Evolutionary conservation across 2,113 vertebrate genomes (phyloP).

Genomic region (Pipra filicauda): DNA sequence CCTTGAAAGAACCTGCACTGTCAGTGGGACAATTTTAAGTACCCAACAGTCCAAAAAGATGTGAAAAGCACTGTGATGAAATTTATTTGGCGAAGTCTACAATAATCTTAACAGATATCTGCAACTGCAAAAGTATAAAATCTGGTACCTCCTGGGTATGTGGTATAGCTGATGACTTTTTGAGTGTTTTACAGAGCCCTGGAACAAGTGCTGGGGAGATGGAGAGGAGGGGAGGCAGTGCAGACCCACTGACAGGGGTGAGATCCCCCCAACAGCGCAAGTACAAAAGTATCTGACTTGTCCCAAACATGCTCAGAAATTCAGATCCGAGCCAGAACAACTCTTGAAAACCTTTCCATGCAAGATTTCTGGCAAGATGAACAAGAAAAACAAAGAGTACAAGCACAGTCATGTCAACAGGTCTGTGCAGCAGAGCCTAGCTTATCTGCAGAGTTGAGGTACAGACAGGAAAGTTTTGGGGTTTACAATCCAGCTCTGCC

Average conservation of each 20-base stretch:
- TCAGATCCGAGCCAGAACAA: not conserved
- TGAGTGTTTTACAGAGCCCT: not conserved
- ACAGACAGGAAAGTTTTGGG: accelerated
- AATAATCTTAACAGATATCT: not conserved
- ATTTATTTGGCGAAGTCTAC: not conserved
- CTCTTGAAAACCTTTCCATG: accelerated
- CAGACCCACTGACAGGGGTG: accelerated
- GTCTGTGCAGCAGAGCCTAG: not conserved
- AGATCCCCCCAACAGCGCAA: not conserved
- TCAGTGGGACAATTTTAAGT: not conserved
- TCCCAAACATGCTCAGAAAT: not conserved
- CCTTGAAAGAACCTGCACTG: not conserved
- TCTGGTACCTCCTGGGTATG: too few relatives aligned
- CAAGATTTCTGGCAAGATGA: not conserved
- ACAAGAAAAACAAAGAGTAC: not conserved
- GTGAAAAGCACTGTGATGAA: not conserved
- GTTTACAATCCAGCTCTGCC: not conserved
- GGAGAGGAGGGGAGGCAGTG: accelerated
- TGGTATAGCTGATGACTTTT: not conserved
- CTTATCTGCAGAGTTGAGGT: not conserved
- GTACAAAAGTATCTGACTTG: accelerated
- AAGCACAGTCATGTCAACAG: not conserved
- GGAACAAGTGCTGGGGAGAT: too few relatives aligned
- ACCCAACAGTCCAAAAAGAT: not conserved
- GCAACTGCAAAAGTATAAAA: not conserved